Base-by-base conservation (phyloP, 1,140 invertebrate species). In the Orussus abietinus region DNA sequence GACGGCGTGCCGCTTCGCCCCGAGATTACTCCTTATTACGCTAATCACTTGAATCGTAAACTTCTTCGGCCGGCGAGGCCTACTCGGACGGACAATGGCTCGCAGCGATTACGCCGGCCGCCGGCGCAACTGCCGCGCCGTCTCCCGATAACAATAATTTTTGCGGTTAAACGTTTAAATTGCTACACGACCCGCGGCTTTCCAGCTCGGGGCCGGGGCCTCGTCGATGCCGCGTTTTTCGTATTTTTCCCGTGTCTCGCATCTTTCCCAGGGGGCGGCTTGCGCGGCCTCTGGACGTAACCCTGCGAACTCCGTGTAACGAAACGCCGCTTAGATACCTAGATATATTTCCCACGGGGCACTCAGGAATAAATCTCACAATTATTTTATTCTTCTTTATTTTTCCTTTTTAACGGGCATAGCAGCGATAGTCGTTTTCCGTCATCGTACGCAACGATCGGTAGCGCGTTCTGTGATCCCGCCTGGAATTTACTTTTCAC, bases 131-230 rank as follows among this genome's bases (percentile, higher is more conserved):
- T 33, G 36, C 9, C 1, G 15, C 25, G 15, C 45, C 43, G 34
- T 41, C 47, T n/a, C n/a, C 40, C 45, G 56, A 66, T 66, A 63
- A 62, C 55, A 59, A 66, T 67, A 58, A 64, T 60, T 64, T 66
- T 59, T 63, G 62, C 46, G 54, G 55, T 63, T 65, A 64, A 66
- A 55, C 56, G 58, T 47, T 58, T 44, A 68, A 64, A 68, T 68
- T 69, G 45, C 58, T 62, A 51, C 55, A 59, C 46, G 57, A 59
- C 45, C 38, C 50, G 55, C 51, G 58, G 56, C 58, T 56, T 54
- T 56, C 30, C 41, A 32, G 9, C 5, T n/a, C n/a, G n/a, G n/a
- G n/a, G n/a, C n/a, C n/a, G n/a, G n/a, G n/a, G n/a, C n/a, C n/a
- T n/a, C n/a, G n/a, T n/a, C n/a, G n/a, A n/a, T n/a, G n/a, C n/a